These are phyloP conservation scores for Philonicus albiceps DNA, from an alignment of 2,888 invertebrate genomes.

Conservation along the genomic window DNA sequence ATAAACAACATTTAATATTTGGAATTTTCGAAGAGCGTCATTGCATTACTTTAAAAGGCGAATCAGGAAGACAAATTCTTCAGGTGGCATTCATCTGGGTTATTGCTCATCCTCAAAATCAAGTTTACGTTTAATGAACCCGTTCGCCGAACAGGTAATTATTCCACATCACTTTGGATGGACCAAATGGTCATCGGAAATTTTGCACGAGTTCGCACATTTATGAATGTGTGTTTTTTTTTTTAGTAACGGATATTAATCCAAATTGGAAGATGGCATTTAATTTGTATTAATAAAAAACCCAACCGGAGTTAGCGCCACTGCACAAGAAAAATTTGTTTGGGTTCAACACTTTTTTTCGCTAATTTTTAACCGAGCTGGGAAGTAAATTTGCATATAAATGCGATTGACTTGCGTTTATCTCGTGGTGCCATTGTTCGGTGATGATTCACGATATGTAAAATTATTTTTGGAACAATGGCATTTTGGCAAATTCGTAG, in stretches of 20 bases:
- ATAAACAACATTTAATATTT: not conserved
- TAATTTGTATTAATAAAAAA: not conserved
- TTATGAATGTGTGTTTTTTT: not conserved
- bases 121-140: not conserved
- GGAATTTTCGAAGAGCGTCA: not conserved
- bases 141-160: not conserved
- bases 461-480: not conserved
- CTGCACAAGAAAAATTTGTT: not conserved
- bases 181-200: not conserved
- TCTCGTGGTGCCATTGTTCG: not conserved
- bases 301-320: not conserved
- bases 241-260: not conserved
- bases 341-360: not conserved
- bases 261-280: not conserved
- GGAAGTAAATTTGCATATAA: not conserved
- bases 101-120: not conserved
- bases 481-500: not conserved
- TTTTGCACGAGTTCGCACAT: not conserved
- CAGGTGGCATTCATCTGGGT: not conserved
- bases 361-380: not conserved
- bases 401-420: not conserved
- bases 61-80: not conserved
- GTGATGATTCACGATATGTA: not conserved
- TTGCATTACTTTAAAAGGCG: not conserved
- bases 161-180: not conserved